Base-by-base conservation (phyloP, 2,113 vertebrate genomes). In the Propithecus coquereli region DNA sequence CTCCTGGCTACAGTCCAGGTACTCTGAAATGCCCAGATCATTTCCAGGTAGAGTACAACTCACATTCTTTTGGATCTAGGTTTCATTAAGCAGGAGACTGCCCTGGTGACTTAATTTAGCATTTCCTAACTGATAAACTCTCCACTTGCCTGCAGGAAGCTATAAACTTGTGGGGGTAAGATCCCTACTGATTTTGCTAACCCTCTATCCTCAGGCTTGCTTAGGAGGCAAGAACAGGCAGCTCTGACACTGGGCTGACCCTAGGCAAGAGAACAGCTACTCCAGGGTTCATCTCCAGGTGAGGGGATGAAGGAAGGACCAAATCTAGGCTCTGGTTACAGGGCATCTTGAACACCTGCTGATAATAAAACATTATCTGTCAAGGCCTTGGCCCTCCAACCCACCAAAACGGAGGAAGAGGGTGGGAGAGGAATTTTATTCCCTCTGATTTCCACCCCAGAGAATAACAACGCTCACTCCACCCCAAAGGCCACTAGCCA, bases 311-410 rank as follows among this genome's bases (percentile, higher is more conserved):
- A 97, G 94, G 85, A 94, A 97, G 92, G 91, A 95, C 85, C 54
- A 81, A 45, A 37, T 87, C 88, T 83, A 77, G 82, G 95, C 92
- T 98, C 91, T 97, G 93, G 63, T 98, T 98, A 97, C 97, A 96
- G 96, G 89, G 77, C 91, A 81, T 98, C 98, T 98, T 98, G 97
- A 93, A 96, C 98, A 99, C 97, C 98, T 99, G 98, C 96, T 96
- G 74, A 95, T 94, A 98, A 98, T 99, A 99, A 99, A 99, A 98
- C 98, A 99, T 81, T 93, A 81, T 80, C 96, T 98, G 98, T 98
- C 98, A 98, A 77, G 89, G 40, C 79, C 91, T 90, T 34, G 27
- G 93, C 94, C 93, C 95, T 94, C 91, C 94, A 93, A 93, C 25
- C 87, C 59, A 96, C 89, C 70, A 79, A 97, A 91, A 95, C 65